These are phyloP conservation scores for Mobula birostris DNA, from an alignment of 2,113 vertebrate genomes.

Conservation along the genomic window DNA sequence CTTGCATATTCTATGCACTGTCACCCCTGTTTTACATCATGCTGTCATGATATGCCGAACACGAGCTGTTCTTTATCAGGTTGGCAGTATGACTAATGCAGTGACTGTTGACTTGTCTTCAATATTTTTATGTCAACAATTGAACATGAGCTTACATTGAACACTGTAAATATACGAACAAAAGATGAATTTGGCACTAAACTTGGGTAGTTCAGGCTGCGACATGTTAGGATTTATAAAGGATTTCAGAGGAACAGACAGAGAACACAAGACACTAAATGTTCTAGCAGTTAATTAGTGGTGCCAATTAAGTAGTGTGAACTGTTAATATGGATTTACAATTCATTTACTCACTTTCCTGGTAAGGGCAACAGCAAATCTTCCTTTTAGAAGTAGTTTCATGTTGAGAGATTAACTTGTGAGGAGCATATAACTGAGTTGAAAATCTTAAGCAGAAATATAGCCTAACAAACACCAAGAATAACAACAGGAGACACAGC, in stretches of 20 bases:
- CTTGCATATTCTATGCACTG: constrained; percentile 53
- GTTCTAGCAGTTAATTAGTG: background rate
- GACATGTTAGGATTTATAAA: background rate
- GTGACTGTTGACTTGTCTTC: constrained; percentile 25
- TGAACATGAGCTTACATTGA: constrained; percentile 26
- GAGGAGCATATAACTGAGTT: background rate
- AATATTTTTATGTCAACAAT: constrained; percentile 25
- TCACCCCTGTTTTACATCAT: constrained; percentile 50
- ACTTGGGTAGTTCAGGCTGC: background rate
- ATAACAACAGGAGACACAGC: background rate
- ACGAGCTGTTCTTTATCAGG: constrained; percentile 40
- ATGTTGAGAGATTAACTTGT: background rate
- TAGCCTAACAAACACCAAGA: background rate
- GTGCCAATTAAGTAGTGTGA: constrained; percentile 3
- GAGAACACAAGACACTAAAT: background rate
- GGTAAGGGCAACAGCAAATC: background rate
- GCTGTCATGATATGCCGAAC: constrained; percentile 45
- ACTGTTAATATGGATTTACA: background rate
- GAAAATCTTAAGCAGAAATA: background rate
- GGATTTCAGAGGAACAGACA: constrained; percentile 31
- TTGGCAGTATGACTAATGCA: constrained; percentile 30
- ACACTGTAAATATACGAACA: constrained; percentile 24
- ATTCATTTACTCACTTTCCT: background rate
- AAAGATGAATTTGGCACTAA: constrained; percentile 37
- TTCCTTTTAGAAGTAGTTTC: background rate